A percentile compares a stretch with the other conserved stretches of the same genome.
Evolutionary conservation across 2,113 vertebrate genomes (phyloP).

Genomic region (Motacilla tschutschensis): DNA sequence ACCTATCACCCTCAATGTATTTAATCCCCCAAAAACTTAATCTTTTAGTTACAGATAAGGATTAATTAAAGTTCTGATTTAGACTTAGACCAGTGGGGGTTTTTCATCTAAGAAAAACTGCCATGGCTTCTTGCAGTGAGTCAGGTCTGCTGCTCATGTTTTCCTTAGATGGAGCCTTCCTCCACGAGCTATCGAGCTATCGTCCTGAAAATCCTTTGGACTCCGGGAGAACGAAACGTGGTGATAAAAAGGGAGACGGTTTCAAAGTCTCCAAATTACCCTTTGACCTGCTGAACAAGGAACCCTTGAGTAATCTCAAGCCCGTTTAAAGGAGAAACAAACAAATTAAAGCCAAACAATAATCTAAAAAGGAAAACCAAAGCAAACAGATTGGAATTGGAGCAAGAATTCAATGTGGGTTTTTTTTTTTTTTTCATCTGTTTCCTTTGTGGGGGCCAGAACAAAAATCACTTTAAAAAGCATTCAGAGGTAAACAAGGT

Average conservation of each 20-base stretch:
- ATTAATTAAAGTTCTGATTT: neutral
- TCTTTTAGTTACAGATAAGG: neutral
- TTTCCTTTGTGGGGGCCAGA: neutral
- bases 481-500: conserved; percentile 21
- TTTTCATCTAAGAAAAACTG: neutral
- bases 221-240: conserved; percentile 35
- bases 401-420: neutral
- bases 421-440: neutral
- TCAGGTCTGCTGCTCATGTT: conserved; percentile 19
- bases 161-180: conserved; percentile 40
- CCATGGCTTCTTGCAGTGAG: neutral
- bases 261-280: conserved; percentile 56
- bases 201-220: conserved; percentile 56
- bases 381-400: conserved; percentile 18
- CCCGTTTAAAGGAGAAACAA: conserved; percentile 61
- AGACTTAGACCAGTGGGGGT: neutral
- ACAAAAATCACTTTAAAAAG: conserved; percentile 24
- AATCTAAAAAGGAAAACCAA: conserved; percentile 54
- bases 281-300: conserved; percentile 59
- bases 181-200: conserved; percentile 17
- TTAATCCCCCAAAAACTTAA: neutral
- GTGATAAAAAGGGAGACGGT: conserved; percentile 56
- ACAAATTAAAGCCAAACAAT: conserved; percentile 51
- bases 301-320: conserved; percentile 48
- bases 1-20: neutral